These are phyloP conservation scores for Chaenocephalus aceratus DNA, from an alignment of 2,113 vertebrate genomes.

Conservation along the genomic window DNA sequence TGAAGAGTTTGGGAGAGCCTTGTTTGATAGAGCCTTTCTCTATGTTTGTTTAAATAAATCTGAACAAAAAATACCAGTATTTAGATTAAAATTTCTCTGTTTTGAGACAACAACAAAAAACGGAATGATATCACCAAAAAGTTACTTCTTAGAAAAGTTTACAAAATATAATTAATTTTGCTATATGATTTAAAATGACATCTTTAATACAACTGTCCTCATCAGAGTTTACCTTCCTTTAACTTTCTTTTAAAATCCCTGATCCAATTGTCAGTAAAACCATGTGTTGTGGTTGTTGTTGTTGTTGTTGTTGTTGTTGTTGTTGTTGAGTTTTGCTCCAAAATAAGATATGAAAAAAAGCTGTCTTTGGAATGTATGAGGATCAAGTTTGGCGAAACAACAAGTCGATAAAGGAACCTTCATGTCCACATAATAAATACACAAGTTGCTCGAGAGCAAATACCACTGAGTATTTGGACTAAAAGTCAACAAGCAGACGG, in stretches of 20 bases:
- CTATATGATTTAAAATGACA: too few relatives aligned
- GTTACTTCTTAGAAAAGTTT: too few relatives aligned
- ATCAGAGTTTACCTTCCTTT: not conserved
- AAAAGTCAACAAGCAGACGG: constrained; percentile 36
- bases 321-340: not conserved
- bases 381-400: not conserved
- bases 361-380: too few relatives aligned
- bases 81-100: too few relatives aligned
- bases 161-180: too few relatives aligned
- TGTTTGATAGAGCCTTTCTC: not conserved
- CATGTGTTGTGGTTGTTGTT: not conserved
- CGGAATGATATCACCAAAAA: too few relatives aligned
- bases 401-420: not conserved
- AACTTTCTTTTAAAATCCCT: not conserved
- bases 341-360: too few relatives aligned
- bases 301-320: too few relatives aligned
- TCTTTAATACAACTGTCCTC: not conserved
- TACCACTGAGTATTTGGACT: constrained; percentile 2
- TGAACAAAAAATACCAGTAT: not conserved
- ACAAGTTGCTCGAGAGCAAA: constrained; percentile 9
- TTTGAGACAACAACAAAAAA: too few relatives aligned
- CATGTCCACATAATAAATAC: not conserved
- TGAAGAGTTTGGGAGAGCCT: not conserved
- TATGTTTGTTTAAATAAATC: not conserved
- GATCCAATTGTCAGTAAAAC: constrained; percentile 1